Evolutionary conservation across 1,140 invertebrate genomes (phyloP).

Genomic region (Listronotus bonariensis): DNA sequence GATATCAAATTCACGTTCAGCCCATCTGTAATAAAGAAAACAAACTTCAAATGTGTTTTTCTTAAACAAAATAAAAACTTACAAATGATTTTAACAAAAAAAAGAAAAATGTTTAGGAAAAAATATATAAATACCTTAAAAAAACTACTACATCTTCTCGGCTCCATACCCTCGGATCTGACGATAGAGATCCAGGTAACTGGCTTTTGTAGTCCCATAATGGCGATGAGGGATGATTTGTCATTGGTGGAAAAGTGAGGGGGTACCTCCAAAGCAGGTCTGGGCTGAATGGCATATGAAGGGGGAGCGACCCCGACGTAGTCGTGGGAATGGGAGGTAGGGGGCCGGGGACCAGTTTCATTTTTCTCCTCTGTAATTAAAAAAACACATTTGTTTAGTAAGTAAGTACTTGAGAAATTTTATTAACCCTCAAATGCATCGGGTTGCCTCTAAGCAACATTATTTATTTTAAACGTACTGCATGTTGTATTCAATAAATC

Average conservation of each 20-base stretch:
- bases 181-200: constrained; percentile 76
- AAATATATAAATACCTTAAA: constrained; percentile 60
- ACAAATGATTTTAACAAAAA: background rate
- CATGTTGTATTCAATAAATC: too few species aligned
- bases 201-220: constrained; percentile 86
- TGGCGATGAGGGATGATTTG: constrained; percentile 68
- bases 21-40: constrained; percentile 64
- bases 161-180: constrained; percentile 87
- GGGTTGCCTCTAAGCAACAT: too few species aligned
- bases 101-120: constrained; percentile 2
- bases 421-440: too few species aligned
- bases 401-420: too few species aligned
- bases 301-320: constrained; percentile 58
- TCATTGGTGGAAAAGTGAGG: constrained; percentile 65
- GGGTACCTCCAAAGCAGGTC: constrained; percentile 85
- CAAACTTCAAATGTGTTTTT: background rate
- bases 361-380: constrained; percentile 50
- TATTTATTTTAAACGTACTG: too few species aligned
- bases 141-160: constrained; percentile 88
- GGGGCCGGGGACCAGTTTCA: constrained; percentile 71
- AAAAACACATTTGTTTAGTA: constrained; percentile 9
- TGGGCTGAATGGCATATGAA: constrained; percentile 72
- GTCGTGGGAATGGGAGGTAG: constrained; percentile 64
- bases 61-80: background rate
- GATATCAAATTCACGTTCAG: constrained; percentile 90